phyloP scores from a whole-genome alignment of 2,888 invertebrate species.

The Pristionchus arcanus region DNA sequence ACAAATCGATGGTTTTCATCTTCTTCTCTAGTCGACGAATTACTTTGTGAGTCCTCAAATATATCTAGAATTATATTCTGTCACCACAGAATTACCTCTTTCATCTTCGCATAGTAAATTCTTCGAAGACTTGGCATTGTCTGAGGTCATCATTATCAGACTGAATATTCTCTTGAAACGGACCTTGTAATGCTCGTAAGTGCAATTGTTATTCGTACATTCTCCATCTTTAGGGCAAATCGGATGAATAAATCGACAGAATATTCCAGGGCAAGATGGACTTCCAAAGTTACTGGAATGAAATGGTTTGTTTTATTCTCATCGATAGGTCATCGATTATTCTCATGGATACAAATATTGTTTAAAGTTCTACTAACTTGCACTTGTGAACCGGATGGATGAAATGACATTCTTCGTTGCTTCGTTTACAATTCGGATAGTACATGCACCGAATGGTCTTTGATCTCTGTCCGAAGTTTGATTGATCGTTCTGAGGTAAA shows the following conservation, averaged over 20 bases:
- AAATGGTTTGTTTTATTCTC: background rate
- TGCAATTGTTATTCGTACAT: background rate
- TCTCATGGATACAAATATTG: background rate
- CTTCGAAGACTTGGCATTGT: background rate
- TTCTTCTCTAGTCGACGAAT: background rate
- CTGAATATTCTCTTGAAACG: background rate
- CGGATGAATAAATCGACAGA: conserved; percentile 22
- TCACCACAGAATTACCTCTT: background rate
- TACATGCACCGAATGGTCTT: conserved; percentile 28
- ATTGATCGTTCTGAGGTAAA: background rate
- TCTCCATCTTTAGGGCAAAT: background rate
- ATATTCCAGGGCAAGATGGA: background rate
- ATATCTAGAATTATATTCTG: background rate
- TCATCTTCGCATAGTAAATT: conserved; percentile 4
- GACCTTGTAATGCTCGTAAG: background rate
- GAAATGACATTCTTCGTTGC: background rate
- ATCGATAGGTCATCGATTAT: background rate
- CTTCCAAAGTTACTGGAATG: background rate
- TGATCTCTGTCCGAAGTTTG: background rate
- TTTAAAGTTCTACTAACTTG: background rate
- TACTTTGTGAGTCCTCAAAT: background rate
- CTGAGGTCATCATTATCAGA: background rate
- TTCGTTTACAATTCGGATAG: background rate
- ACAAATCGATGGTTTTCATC: background rate
- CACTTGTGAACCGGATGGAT: background rate